These are phyloP conservation scores for Drosophila neonasuta DNA, from an alignment of 2,888 invertebrate genomes.

Conservation along the genomic window DNA sequence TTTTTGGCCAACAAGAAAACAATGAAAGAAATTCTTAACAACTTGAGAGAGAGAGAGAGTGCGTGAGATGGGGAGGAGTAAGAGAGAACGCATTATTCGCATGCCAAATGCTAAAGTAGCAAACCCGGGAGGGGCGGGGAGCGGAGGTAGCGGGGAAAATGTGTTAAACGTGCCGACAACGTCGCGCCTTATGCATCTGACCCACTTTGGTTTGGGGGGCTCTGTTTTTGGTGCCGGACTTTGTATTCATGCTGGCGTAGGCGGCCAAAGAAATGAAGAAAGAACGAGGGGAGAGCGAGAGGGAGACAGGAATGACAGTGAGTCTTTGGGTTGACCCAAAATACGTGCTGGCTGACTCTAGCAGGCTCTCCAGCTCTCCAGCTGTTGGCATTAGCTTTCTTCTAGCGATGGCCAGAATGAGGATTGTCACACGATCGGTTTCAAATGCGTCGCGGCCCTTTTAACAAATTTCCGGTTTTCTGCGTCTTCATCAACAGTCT, in stretches of 20 bases:
- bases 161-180: slow-evolving; percentile 41
- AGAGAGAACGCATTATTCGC: neutral
- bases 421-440: slow-evolving; percentile 29
- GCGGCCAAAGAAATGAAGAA: slow-evolving; percentile 20
- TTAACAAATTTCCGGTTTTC: slow-evolving; percentile 51
- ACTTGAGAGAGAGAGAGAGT: neutral
- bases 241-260: slow-evolving; percentile 42
- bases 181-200: slow-evolving; percentile 77
- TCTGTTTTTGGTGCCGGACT: slow-evolving; percentile 25
- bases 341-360: slow-evolving; percentile 35
- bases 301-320: slow-evolving; percentile 3
- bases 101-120: neutral
- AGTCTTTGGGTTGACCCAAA: slow-evolving; percentile 44
- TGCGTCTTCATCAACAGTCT: neutral
- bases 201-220: slow-evolving; percentile 49
- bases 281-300: slow-evolving; percentile 7
- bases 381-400: neutral
- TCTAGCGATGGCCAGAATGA: slow-evolving; percentile 15
- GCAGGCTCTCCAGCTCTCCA: slow-evolving; percentile 1
- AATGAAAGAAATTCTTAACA: slow-evolving; percentile 66
- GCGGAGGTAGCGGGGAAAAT: slow-evolving; percentile 1
- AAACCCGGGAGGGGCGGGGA: neutral
- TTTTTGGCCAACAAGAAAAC: slow-evolving; percentile 48
- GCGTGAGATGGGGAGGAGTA: neutral
- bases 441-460: slow-evolving; percentile 36